Evolutionary conservation across 2,113 vertebrate genomes (phyloP), one percentile per base, ranked within the genome.

Genomic region (Gobiocypris rarus): DNA sequence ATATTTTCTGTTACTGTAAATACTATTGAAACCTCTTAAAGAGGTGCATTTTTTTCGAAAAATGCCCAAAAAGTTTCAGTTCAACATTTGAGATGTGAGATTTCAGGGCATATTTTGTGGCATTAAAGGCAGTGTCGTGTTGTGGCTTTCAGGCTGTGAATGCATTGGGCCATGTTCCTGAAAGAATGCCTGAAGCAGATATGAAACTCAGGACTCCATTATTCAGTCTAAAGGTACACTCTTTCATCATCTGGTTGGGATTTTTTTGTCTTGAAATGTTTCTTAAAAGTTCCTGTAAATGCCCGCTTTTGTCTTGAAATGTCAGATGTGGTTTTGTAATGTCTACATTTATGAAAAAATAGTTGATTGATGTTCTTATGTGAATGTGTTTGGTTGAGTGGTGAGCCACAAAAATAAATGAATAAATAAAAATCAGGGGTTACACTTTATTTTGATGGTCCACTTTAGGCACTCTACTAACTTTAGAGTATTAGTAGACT

Each of bases 181-280:
- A 95, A 22, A 92, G 86, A 83, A 50, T 92, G 80, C 69, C 89
- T 26, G 91, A 95, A 2, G 82, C 94, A 85, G 90, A 91, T 58
- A 69, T 96, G 43, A 94, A 89, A 43, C 87, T 92, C 0, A 8
- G 59, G 22, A 86, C 95, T 86, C 94, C 95, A 34, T 94, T 95
- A 89, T 95, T 96, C 0, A 90, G 90, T 38, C 91, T 98, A 74
- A 95, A 97, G 92, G 98, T 99, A 85, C 14, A 45, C 13, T 73
- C 19, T 4, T 71, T 43, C 22, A 43, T 11, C 10, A 1, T 61
- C 34, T 63, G 56, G 26, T 79, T 15, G 22, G 34, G 22, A 5
- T 0, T n/a, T 43, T 63, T 59, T 61, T 24, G 11, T 4, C n/a
- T 26, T 7, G 22, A 45, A 45, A 45, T 71, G 14, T 43, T 78